Percentiles rank a stretch among this genome's conserved stretches.
Evolutionary conservation across 2,797 vertebrate species (phyloP).

Genomic region (Brachyrhaphis roseni): DNA sequence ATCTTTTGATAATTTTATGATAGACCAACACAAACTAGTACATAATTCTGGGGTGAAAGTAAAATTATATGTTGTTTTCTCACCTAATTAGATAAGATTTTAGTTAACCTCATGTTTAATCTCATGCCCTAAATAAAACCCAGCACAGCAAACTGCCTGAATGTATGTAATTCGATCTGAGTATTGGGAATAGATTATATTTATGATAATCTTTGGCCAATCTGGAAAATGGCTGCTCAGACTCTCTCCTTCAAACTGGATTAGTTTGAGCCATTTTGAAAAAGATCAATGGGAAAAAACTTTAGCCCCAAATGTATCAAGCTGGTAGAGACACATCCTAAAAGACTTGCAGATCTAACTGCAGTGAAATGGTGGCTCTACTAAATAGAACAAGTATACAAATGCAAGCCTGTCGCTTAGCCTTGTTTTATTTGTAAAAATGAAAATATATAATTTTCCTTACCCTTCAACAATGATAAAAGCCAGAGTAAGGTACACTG

Average conservation of each 20-base stretch:
- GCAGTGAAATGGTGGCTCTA: neutral
- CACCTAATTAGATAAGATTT: neutral
- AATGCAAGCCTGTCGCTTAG: neutral
- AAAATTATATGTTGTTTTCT: neutral
- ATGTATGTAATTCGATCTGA: neutral
- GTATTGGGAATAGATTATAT: neutral
- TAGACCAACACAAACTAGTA: neutral
- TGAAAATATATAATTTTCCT: neutral
- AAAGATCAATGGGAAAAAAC: neutral
- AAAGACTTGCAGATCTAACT: neutral
- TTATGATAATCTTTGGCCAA: neutral
- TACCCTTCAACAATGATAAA: neutral
- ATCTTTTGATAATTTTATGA: neutral
- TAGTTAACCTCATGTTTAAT: neutral
- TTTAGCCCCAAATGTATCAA: neutral
- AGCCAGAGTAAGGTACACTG: neutral
- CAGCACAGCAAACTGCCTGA: no score
- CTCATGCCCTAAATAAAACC: neutral
- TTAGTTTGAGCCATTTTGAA: neutral
- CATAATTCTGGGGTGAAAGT: neutral
- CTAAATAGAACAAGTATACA: neutral
- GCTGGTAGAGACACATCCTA: neutral
- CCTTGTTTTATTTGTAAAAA: neutral
- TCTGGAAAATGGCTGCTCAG: neutral
- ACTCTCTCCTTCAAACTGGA: neutral